Base-by-base conservation (phyloP, 2,113 vertebrate species). In the Ondatra zibethicus region DNA sequence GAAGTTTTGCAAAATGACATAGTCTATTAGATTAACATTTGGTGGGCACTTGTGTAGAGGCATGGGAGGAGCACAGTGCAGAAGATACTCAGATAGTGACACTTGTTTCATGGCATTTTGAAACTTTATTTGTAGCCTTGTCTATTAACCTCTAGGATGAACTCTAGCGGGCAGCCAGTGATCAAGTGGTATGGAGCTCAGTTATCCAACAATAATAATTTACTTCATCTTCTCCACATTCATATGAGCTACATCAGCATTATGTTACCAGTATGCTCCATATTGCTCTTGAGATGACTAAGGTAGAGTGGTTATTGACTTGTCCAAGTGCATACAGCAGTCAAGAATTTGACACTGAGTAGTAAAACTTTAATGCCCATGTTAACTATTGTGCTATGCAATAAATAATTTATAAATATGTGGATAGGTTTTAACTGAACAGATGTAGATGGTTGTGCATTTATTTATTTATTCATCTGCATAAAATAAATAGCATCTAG, bases 101-200 rank as follows among this genome's bases (percentile, higher is more conserved):
- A 82, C 47, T 89, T 95, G 23, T 42, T 31, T 72, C 13, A 14
- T n/a, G 92, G 27, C n/a, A 81, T 94, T 91, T 91, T 92, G 58
- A 39, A 95, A 66, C 42, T 96, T 80, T 78, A 1, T 94, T 91
- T 90, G 14, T 58, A 58, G 58, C 52, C 80, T 27, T 65, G 33
- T 77, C 31, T 91, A 21, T 58, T 91, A 75, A 89, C 17, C 42
- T 47, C 29, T 61, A 70, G 63, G 95, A 52, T 94, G 68, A 93
- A 92, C 95, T 96, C 68, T 94, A 70, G 78, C 88, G 31, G 63
- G 7, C 77, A 96, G 50, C 42, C 82, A 94, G 33, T 70, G n/a
- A 96, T 78, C 82, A 89, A 96, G 55, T 84, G 87, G 66, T 88
- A 39, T 63, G 73, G 66, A 88, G 89, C 36, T 92, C 39, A 80